Evolutionary conservation across 2,888 invertebrate species (phyloP).

Genomic region (Polyommatus iphigenia): DNA sequence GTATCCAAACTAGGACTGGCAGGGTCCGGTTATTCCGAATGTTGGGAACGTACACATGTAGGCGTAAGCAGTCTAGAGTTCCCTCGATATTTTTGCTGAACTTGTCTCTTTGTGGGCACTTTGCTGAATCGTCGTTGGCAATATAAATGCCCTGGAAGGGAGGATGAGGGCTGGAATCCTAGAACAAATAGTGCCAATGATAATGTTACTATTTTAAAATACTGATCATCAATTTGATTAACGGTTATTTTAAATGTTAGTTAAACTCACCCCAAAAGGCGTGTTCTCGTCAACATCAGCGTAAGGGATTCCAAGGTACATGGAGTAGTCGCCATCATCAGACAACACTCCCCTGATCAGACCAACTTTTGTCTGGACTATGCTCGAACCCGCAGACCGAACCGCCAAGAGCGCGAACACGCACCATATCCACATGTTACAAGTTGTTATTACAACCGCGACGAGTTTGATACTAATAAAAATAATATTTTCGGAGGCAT

Average conservation of each 20-base stretch:
- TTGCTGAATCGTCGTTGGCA: conserved; percentile 48
- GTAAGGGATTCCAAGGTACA: conserved; percentile 48
- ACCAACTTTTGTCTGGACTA: neutral
- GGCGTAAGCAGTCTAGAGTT: conserved; percentile 46
- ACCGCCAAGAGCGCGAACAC: neutral
- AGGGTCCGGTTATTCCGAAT: conserved; percentile 34
- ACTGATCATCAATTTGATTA: too few species aligned
- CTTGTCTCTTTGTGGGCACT: conserved; percentile 49
- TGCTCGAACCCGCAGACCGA: neutral
- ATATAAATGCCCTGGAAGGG: conserved; percentile 45
- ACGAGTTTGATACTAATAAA: conserved; percentile 8
- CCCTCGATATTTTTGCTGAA: conserved; percentile 44
- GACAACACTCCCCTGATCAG: neutral
- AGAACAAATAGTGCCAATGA: conserved; percentile 16
- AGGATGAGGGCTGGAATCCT: conserved; percentile 40
- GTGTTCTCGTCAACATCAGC: conserved; percentile 44
- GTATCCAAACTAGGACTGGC: conserved; percentile 44
- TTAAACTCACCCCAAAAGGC: conserved; percentile 46
- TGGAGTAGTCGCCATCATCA: conserved; percentile 32
- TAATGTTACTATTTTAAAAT: too few species aligned
- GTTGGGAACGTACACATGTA: conserved; percentile 46
- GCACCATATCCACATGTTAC: conserved; percentile 10
- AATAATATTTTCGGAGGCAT: neutral
- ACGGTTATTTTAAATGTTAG: neutral
- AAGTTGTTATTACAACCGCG: neutral